Evolutionary conservation across 2,797 vertebrate species (phyloP), one percentile per base, ranked within the genome.

Genomic region (Microcaecilia unicolor): DNA sequence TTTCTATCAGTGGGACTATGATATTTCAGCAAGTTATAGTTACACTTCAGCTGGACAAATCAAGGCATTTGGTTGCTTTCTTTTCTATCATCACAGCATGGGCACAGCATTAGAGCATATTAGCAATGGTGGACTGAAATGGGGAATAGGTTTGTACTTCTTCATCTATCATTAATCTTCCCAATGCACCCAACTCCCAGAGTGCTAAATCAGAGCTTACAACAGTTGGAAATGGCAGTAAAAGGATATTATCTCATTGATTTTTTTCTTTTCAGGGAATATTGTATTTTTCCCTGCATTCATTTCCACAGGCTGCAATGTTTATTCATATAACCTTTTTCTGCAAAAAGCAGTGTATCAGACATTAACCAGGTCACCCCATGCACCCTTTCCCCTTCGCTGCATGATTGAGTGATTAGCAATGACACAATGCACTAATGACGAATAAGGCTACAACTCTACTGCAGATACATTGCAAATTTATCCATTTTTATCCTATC

Each of bases 51-150:
- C 40, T 60, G 59, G 42, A 40, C 35, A 46, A 52, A 61, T 51
- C 37, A 48, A 62, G 46, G 32, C 37, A 36, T 23, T 42, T 18
- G 14, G 31, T 22, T 55, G 49, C 47, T 32, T 34, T 28, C 43
- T 62, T 32, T 47, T 40, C 22, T 41, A 33, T 18, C 51, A 57
- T 61, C 58, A 58, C 64, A 72, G 64, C 55, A 57, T 48, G 67
- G 47, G 22, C 33, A 47, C 38, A 37, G 31, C 53, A 49, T 62
- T 66, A 66, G 38, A 50, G 20, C 25, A 41, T 47, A 58, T 57
- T 62, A 58, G 33, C 39, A 2, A 2, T 11, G 28, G 18, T 30
- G 33, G 49, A 68, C 66, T 33, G 35, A 68, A 70, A 35, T 8
- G 49, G 50, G 51, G 39, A 39, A 24, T 15, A 41, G 31, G 55